Base-by-base conservation (phyloP, 2,888 invertebrate species). In the Apamea anceps region DNA sequence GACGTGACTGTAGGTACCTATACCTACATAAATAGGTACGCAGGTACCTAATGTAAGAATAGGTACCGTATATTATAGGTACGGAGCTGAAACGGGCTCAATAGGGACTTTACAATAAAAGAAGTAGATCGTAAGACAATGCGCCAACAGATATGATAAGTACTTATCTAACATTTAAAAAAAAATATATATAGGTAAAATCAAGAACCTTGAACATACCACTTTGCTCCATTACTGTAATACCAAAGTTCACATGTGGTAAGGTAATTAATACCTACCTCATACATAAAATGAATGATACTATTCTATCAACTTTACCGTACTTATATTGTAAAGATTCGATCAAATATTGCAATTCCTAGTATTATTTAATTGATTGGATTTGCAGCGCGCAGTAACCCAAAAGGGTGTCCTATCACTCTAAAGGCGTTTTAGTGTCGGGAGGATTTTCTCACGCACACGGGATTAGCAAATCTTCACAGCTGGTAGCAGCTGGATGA, bases 241-340 rank as follows among this genome's bases (percentile, higher is more conserved):
- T 15, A 83, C 28, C 54, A 57, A 65, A 65, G 28, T 57, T 84
- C 77, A 54, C n/a, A 51, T 45, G 32, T 28, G 25, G 18, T 42
- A 62, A 7, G 42, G 12, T 75, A 51, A 57, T 32, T n/a, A 28
- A 37, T 72, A 37, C 15, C 5, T 60, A 28, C 28, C 48, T 51
- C 5, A 48, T 48, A 25, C 12, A 54, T 77, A 5, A 18, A 48
- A 81, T 70, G 0, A 32, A 32, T 75, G 62, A 82, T 37, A 57
- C 13, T 13, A 18, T n/a, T 45, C 51, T 54, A 51, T 82, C 5
- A 76, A n/a, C 13, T 28, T 32, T 25, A 37, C 12, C 37, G 45
- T 37, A 42, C 42, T 42, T 42, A 8, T n/a, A 63, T 13, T 54
- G 7, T 32, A 15, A 8, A 1, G 5, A 25, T 32, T 42, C 25